A percentile compares a stretch with the other conserved stretches of the same genome.
These are phyloP conservation scores for Polypedilum vanderplanki DNA, from an alignment of 1,140 invertebrate species.

Conservation along the genomic window DNA sequence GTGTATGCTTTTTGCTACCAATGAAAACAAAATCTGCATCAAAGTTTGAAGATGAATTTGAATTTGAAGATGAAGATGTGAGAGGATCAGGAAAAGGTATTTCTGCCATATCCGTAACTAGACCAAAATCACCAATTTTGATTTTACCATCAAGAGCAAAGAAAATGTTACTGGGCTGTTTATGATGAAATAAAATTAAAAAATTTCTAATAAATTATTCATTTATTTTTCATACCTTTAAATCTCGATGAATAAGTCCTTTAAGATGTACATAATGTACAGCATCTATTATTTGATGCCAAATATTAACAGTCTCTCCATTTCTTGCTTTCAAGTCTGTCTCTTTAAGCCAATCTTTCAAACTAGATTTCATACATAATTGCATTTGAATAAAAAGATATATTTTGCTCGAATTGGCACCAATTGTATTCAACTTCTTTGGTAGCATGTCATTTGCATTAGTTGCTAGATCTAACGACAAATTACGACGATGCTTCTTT, in stretches of 20 bases:
- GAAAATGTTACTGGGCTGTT: constrained; percentile 89
- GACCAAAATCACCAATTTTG: constrained; percentile 95
- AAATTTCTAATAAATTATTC: constrained; percentile 21
- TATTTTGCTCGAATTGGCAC: constrained; percentile 45
- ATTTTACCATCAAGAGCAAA: constrained; percentile 83
- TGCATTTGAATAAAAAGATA: constrained; percentile 98
- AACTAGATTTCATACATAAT: constrained; percentile 77
- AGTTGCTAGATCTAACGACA: constrained; percentile 45
- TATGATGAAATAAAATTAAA: constrained; percentile 37
- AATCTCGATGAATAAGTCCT: constrained; percentile 88
- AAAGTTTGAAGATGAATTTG: constrained; percentile 35
- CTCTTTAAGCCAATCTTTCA: constrained; percentile 79
- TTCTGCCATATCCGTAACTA: constrained; percentile 79
- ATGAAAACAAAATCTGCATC: constrained; percentile 31
- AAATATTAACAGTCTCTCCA: constrained; percentile 63
- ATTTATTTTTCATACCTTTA: constrained; percentile 60
- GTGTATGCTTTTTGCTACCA: constrained; percentile 45
- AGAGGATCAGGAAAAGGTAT: constrained; percentile 47
- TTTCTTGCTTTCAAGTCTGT: constrained; percentile 41
- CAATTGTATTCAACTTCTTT: constrained; percentile 31
- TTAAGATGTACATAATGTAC: constrained; percentile 91
- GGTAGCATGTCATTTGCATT: constrained; percentile 36
- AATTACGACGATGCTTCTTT: constrained; percentile 39
- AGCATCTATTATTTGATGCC: constrained; percentile 87
- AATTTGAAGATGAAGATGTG: constrained; percentile 37